Percentiles rank a stretch among this genome's conserved stretches.
Evolutionary conservation across 2,113 vertebrate species (phyloP).

Genomic region (Dasyornis broadbenti): DNA sequence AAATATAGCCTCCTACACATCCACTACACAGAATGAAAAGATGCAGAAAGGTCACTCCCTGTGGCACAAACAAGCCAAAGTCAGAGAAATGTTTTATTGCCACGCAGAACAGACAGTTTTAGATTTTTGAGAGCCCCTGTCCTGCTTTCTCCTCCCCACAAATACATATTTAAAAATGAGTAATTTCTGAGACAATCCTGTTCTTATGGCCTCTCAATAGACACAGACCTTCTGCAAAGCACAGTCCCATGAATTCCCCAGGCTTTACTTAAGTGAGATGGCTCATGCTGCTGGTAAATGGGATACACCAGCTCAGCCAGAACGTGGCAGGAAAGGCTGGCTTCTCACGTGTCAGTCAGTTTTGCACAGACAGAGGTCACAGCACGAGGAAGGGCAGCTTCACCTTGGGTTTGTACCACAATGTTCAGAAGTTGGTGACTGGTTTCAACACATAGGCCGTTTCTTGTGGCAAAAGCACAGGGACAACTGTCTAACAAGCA

Average conservation of each 20-base stretch:
- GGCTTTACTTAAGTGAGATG: not conserved
- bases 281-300: not conserved
- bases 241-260: not conserved
- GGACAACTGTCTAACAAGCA: not conserved
- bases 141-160: not conserved
- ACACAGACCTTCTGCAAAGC: not conserved
- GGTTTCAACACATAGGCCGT: not conserved
- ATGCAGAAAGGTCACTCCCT: not conserved
- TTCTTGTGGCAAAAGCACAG: not conserved
- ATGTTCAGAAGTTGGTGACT: accelerated
- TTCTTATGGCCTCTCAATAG: not conserved
- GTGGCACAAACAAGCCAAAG: not conserved
- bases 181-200: not conserved
- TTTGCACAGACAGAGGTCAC: not conserved
- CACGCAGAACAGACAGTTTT: not conserved
- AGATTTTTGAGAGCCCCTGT: not conserved
- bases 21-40: not conserved
- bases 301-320: not conserved
- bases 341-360: not conserved
- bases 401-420: not conserved
- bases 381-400: not conserved
- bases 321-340: not conserved
- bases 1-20: not conserved
- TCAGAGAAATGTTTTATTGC: not conserved
- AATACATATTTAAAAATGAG: not conserved